These are phyloP conservation scores for Glareola pratincola DNA, from an alignment of 2,113 vertebrate genomes.

Conservation along the genomic window DNA sequence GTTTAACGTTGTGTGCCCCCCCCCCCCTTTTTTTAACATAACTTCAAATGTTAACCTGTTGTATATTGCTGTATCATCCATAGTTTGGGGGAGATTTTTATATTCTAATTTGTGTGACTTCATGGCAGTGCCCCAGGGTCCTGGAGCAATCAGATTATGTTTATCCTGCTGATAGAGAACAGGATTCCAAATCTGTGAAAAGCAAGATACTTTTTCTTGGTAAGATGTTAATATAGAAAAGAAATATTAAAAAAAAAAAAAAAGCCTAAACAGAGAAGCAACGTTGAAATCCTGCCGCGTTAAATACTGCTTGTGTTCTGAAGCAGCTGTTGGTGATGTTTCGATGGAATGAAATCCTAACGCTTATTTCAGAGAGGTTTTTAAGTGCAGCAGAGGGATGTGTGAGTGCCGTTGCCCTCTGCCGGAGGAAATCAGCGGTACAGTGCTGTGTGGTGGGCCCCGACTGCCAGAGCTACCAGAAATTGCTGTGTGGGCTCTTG, in stretches of 20 bases:
- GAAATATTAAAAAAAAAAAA: fast-evolving
- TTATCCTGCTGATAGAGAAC: neutral
- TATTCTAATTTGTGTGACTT: neutral
- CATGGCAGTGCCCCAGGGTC: neutral
- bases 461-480: neutral
- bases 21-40: neutral
- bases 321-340: neutral
- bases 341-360: fast-evolving
- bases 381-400: neutral
- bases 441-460: neutral
- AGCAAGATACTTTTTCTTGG: neutral
- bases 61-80: neutral
- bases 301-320: neutral
- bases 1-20: neutral
- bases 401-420: neutral
- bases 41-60: neutral
- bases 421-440: neutral
- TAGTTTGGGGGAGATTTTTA: neutral
- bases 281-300: fast-evolving
- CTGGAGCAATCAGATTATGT: neutral
- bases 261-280: neutral
- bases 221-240: fast-evolving
- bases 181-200: neutral
- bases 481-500: neutral
- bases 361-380: neutral